phyloP scores from a whole-genome alignment of 2,797 vertebrate genomes.

The Gymnopithys bicolor region DNA sequence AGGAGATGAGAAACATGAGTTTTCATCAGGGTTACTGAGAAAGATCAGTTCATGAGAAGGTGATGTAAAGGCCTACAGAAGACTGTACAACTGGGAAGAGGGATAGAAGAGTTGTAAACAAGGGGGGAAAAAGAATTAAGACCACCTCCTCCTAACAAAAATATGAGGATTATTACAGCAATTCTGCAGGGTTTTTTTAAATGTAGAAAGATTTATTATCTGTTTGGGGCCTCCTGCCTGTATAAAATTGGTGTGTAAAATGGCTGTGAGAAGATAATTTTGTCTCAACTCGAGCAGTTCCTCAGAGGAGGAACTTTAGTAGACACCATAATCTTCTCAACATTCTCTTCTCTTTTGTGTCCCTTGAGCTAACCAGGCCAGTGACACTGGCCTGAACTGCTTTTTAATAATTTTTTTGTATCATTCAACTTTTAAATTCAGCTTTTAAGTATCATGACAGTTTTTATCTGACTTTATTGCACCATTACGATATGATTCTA shows the following conservation, averaged over 20 bases:
- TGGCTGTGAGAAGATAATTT: background rate
- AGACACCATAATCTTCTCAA: background rate
- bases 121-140: background rate
- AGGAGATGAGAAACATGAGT: background rate
- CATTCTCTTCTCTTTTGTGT: background rate
- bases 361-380: background rate
- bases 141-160: background rate
- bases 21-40: background rate
- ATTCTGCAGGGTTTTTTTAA: background rate
- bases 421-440: background rate
- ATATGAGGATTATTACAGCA: background rate
- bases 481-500: background rate
- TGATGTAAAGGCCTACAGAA: background rate
- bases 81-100: background rate
- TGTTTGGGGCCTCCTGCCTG: background rate
- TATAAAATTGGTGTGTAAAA: background rate
- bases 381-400: background rate
- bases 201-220: background rate
- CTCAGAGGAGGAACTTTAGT: background rate
- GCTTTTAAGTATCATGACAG: background rate
- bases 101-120: background rate
- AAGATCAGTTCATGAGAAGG: background rate
- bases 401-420: background rate
- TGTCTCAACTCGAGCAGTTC: background rate
- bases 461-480: background rate